Percentiles rank a stretch among this genome's conserved stretches.
Conservation (phyloP, 2,888 invertebrate genomes). For the Spilosoma lubricipeda region DNA sequence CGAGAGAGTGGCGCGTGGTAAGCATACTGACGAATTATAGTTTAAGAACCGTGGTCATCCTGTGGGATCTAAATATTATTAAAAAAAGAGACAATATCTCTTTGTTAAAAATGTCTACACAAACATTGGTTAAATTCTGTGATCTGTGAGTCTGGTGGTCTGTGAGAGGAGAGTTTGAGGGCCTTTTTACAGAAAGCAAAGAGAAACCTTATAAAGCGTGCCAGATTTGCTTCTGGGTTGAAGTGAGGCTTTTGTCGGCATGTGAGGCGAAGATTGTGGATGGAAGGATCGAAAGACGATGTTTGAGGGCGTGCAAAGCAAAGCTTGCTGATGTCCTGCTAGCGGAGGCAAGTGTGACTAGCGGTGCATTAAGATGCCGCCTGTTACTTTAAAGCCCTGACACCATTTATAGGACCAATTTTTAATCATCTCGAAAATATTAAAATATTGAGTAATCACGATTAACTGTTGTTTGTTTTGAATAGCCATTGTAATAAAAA, state of each 20-base stretch:
- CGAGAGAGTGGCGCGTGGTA: slow-evolving; percentile 76
- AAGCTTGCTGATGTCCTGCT: no score
- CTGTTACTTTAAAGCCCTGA: neutral
- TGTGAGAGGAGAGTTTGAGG: no score
- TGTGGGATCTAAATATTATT: neutral
- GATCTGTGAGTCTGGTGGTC: no score
- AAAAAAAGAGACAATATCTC: neutral
- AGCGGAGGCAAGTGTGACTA: no score
- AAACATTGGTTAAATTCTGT: neutral
- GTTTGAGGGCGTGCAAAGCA: no score
- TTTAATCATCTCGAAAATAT: neutral
- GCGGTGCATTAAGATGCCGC: neutral
- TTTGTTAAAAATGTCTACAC: neutral
- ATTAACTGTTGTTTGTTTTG: neutral
- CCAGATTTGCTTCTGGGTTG: neutral
- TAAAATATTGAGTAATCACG: neutral
- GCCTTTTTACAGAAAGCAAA: neutral
- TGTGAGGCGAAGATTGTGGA: neutral
- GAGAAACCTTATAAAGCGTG: neutral
- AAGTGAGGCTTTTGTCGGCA: neutral
- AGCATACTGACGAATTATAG: neutral
- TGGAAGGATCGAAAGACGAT: no score
- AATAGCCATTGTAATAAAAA: neutral
- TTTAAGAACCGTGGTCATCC: neutral
- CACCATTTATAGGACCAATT: neutral